These are phyloP conservation scores for Halictus quadricinctus DNA, from an alignment of 2,888 invertebrate genomes.

Conservation along the genomic window DNA sequence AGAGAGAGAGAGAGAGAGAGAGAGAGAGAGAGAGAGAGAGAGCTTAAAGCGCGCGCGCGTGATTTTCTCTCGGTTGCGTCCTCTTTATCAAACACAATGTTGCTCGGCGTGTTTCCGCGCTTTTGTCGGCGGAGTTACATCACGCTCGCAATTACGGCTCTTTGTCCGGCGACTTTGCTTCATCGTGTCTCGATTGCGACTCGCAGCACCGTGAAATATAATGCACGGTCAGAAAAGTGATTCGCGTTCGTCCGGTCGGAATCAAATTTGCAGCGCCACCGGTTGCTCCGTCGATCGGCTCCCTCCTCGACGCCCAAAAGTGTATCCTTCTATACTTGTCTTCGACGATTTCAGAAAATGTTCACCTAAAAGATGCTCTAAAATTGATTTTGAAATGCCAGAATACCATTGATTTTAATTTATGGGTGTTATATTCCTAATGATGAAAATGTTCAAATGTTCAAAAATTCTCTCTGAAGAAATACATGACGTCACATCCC, in stretches of 20 bases:
- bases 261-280: conserved; percentile 4
- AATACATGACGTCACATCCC: too few relatives aligned
- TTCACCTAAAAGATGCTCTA: background rate
- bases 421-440: too few relatives aligned
- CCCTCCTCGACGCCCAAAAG: background rate
- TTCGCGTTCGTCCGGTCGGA: background rate
- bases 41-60: background rate
- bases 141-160: conserved; percentile 40
- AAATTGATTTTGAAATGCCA: background rate
- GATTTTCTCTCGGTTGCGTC: conserved; percentile 18
- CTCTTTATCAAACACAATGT: conserved; percentile 9
- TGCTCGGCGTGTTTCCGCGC: conserved; percentile 2
- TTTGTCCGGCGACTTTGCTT: conserved; percentile 15
- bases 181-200: background rate
- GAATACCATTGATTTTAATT: too few relatives aligned
- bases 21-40: background rate
- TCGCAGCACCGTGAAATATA: conserved; percentile 9
- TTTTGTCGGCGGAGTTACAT: conserved; percentile 60
- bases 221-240: conserved; percentile 10
- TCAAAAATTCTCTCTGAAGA: too few relatives aligned
- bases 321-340: background rate
- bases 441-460: too few relatives aligned
- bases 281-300: background rate
- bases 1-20: background rate
- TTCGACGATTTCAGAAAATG: background rate